Base-by-base conservation (phyloP, 37 sponge, comb jelly and placozoan genomes). In the Haliclona indistincta region DNA sequence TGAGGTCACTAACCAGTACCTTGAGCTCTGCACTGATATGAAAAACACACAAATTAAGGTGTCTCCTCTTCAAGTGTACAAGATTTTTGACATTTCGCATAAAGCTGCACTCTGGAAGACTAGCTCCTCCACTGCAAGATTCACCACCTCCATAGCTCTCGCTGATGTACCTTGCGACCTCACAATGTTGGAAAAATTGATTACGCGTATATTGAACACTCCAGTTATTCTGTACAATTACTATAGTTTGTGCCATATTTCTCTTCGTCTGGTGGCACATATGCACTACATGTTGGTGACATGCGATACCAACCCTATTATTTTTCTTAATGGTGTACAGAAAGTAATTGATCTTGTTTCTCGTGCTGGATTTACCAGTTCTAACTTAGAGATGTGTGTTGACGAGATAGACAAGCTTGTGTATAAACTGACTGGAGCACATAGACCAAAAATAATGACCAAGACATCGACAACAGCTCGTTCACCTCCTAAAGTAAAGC, bases 1-100 rank as follows among this genome's bases (percentile, higher is more conserved):
- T n/a, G n/a, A n/a, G n/a, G n/a, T n/a, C n/a, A n/a, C n/a, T n/a
- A n/a, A n/a, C n/a, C n/a, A n/a, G n/a, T n/a, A n/a, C n/a, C n/a
- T n/a, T n/a, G n/a, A n/a, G n/a, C n/a, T n/a, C n/a, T n/a, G n/a
- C n/a, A n/a, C n/a, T n/a, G n/a, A n/a, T n/a, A n/a, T n/a, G n/a
- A n/a, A n/a, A n/a, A n/a, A n/a, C n/a, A n/a, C n/a, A n/a, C n/a
- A n/a, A n/a, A n/a, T n/a, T n/a, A n/a, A n/a, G n/a, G 79, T 54
- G 4, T 78, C 79, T 8, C 72, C 69, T 23, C 11, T 71, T n/a
- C 61, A 63, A 8, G 34, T 80, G 5, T 80, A 60, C 54, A 80
- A 80, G 61, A 3, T 70, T 15, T 40, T 80, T 4, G 30, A 28
- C 1, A 34, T 28, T 32, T 53, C 70, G 26, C 54, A 35, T 3